A percentile compares a stretch with the other conserved stretches of the same genome.
phyloP scores from a whole-genome alignment of 2,888 invertebrate species.

The Rhynchonema sp. region DNA sequence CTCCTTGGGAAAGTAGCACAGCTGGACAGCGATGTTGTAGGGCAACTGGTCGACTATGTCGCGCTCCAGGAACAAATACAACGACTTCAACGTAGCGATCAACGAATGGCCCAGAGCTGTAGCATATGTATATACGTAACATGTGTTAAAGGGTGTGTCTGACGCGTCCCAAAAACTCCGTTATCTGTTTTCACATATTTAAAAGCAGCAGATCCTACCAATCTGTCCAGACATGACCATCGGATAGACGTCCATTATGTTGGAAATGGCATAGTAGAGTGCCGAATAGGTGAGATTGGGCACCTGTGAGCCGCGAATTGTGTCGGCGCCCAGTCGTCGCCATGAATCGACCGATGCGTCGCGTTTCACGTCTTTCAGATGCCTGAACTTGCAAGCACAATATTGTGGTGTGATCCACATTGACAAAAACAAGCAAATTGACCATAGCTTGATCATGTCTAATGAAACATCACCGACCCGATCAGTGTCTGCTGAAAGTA shows the following conservation, averaged over 20 bases:
- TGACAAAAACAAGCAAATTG: not conserved
- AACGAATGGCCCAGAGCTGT: conserved; percentile 77
- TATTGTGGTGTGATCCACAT: not conserved
- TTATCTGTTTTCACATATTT: too few relatives aligned
- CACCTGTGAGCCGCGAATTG: conserved; percentile 35
- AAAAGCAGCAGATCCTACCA: conserved; percentile 16
- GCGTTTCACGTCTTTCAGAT: not conserved
- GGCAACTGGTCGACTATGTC: conserved; percentile 87
- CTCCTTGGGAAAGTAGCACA: conserved; percentile 69
- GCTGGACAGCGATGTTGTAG: conserved; percentile 74
- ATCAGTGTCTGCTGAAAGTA: conserved; percentile 91
- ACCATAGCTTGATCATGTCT: not conserved
- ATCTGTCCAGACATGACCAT: conserved; percentile 57
- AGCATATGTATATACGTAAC: too few relatives aligned
- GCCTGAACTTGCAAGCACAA: too few relatives aligned
- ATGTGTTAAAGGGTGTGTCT: too few relatives aligned
- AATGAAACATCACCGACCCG: conserved; percentile 47
- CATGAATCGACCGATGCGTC: not conserved
- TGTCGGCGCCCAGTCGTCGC: not conserved
- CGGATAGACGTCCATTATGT: conserved; percentile 78
- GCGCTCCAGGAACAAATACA: conserved; percentile 85
- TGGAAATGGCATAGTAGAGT: conserved; percentile 68
- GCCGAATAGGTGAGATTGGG: conserved; percentile 93
- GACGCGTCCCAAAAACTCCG: too few relatives aligned
- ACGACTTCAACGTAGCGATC: conserved; percentile 74